Evolutionary conservation across 1,140 invertebrate species (phyloP).

Genomic region (Cryptotermes secundus): DNA sequence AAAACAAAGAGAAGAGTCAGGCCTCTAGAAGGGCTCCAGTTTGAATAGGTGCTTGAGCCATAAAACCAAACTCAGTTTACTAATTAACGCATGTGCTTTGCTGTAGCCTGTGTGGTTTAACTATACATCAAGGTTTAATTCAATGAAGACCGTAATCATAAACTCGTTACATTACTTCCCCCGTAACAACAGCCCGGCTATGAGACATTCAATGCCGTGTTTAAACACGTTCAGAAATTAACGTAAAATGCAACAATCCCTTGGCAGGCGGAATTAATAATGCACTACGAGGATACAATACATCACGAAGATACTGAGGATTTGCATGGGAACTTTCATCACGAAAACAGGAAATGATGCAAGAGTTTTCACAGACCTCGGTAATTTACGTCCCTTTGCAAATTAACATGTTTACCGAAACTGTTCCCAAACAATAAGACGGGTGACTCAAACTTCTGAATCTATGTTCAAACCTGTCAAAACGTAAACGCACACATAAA

Average conservation of each 20-base stretch:
- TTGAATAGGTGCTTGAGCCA: too few relatives aligned
- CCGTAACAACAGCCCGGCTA: not conserved
- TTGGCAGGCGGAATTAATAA: not conserved
- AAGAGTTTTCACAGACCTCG: too few relatives aligned
- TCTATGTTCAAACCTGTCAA: not conserved
- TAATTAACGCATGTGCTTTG: too few relatives aligned
- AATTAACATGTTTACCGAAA: not conserved
- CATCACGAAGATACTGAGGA: too few relatives aligned
- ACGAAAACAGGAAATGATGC: too few relatives aligned
- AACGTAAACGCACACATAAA: not conserved
- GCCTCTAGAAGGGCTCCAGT: too few relatives aligned
- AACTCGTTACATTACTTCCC: not conserved
- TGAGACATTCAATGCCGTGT: not conserved
- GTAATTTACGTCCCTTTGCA: too few relatives aligned
- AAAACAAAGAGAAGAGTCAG: too few relatives aligned
- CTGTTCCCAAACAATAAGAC: not conserved
- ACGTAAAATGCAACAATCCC: not conserved
- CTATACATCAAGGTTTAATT: too few relatives aligned
- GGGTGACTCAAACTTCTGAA: not conserved
- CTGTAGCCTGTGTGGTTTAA: too few relatives aligned
- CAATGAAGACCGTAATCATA: not conserved
- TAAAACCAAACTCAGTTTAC: too few relatives aligned
- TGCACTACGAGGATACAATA: not conserved
- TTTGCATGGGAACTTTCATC: too few relatives aligned
- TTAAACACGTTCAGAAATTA: not conserved